Conservation (phyloP, 2,888 invertebrate genomes). For the Smittia sp. region DNA sequence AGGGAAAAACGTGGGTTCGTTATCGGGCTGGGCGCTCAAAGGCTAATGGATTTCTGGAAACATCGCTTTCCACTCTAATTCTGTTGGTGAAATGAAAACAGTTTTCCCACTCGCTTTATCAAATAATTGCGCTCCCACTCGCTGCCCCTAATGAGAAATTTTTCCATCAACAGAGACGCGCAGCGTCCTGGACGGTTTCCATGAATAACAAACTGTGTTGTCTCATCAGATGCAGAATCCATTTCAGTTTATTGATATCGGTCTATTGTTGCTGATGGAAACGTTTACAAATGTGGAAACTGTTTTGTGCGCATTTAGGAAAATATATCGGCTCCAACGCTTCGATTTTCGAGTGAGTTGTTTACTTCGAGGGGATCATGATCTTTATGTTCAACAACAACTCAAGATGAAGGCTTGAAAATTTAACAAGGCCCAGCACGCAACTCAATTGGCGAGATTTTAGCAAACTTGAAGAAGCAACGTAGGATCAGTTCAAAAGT, state of each 20-base stretch:
- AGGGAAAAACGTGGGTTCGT: not conserved
- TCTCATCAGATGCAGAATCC: not conserved
- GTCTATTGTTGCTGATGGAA: not conserved
- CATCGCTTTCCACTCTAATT: not conserved
- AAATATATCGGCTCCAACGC: too few species aligned
- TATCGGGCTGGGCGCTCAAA: not conserved
- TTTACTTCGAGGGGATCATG: too few species aligned
- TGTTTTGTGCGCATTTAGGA: not conserved
- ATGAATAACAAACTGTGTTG: not conserved
- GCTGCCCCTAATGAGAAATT: too few species aligned
- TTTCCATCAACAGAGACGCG: too few species aligned
- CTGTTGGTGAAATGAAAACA: not conserved
- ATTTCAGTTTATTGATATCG: not conserved
- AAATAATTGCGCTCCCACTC: not conserved
- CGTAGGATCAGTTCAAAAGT: too few species aligned
- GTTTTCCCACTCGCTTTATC: not conserved
- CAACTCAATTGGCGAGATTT: too few species aligned
- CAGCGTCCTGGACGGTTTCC: too few species aligned
- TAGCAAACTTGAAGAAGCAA: too few species aligned
- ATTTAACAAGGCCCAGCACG: too few species aligned
- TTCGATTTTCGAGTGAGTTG: too few species aligned
- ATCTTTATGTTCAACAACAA: too few species aligned
- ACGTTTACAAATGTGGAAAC: not conserved
- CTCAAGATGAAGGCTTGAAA: too few species aligned
- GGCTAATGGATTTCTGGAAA: slow-evolving; percentile 5